Evolutionary conservation across 1,140 invertebrate species (phyloP).

Genomic region (Ctenoplectra terminalis): DNA sequence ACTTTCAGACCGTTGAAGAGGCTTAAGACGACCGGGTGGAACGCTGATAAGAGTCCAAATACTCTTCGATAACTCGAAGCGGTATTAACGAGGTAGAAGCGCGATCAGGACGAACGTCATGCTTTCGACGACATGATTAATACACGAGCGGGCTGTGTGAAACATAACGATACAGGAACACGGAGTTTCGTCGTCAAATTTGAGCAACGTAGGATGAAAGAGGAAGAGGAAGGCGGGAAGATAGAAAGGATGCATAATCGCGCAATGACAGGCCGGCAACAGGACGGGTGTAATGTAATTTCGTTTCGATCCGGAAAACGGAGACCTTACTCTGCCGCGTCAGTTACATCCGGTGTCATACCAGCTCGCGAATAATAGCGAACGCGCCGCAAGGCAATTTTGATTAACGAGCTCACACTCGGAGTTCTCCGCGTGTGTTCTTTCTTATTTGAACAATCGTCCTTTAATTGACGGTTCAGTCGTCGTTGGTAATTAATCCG

Average conservation of each 20-base stretch:
- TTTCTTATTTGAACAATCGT: background rate
- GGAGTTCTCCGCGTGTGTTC: background rate
- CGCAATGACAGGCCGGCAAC: slow-evolving; percentile 38
- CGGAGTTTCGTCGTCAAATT: slow-evolving; percentile 8
- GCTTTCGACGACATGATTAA: slow-evolving; percentile 62
- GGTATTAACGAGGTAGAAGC: background rate
- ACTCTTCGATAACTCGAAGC: background rate
- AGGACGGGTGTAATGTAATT: slow-evolving; percentile 48
- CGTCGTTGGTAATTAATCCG: background rate
- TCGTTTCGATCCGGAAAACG: slow-evolving; percentile 52
- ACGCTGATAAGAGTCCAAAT: background rate
- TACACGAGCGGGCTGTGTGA: slow-evolving; percentile 61
- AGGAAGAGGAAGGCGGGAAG: background rate
- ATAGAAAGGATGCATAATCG: slow-evolving; percentile 47
- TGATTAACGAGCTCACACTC: slow-evolving; percentile 31
- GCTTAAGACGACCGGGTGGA: background rate
- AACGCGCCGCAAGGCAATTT: slow-evolving; percentile 6
- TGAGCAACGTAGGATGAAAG: slow-evolving; percentile 2
- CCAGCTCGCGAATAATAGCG: slow-evolving; percentile 20
- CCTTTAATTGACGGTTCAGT: background rate
- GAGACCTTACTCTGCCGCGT: slow-evolving; percentile 36
- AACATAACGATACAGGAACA: slow-evolving; percentile 13
- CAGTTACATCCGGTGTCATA: slow-evolving; percentile 47
- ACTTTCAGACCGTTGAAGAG: background rate
- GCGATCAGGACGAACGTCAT: slow-evolving; percentile 36